These are phyloP conservation scores for Raja brachyura DNA, from an alignment of 2,113 vertebrate species.

Conservation along the genomic window DNA sequence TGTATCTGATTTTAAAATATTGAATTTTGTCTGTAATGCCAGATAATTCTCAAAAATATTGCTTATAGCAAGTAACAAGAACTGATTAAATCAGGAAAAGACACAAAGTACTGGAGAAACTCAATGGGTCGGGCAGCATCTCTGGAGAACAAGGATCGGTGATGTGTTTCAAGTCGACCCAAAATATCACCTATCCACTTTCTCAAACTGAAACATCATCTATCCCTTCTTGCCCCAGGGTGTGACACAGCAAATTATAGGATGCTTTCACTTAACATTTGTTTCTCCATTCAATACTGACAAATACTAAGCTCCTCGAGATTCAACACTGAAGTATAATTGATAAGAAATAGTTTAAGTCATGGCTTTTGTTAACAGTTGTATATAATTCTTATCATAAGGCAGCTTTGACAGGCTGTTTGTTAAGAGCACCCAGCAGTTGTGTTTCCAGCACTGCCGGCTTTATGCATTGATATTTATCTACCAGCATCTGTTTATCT, in stretches of 20 bases:
- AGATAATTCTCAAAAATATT: conserved; percentile 43
- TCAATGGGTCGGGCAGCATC: too few relatives aligned
- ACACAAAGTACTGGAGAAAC: too few relatives aligned
- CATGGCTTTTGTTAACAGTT: background rate
- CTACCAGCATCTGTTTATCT: background rate
- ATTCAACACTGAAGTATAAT: background rate
- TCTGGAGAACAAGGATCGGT: too few relatives aligned
- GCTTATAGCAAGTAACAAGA: conserved; percentile 46
- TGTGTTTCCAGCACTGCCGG: background rate
- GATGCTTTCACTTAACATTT: background rate
- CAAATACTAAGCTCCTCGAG: background rate
- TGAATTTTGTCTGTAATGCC: background rate
- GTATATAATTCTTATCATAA: conserved; percentile 20
- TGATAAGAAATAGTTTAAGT: conserved; percentile 20
- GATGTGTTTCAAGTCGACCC: too few relatives aligned
- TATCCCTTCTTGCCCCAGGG: background rate
- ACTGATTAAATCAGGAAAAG: conserved; percentile 54
- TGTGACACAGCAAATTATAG: background rate
- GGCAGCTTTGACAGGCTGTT: background rate
- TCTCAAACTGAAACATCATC: too few relatives aligned
- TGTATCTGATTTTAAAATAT: background rate
- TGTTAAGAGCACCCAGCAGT: background rate
- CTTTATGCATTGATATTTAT: conserved; percentile 1
- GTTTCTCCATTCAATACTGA: background rate
- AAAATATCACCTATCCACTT: too few relatives aligned